Evolutionary conservation across 2,888 invertebrate species (phyloP).

Genomic region (Dasypogon diadema): DNA sequence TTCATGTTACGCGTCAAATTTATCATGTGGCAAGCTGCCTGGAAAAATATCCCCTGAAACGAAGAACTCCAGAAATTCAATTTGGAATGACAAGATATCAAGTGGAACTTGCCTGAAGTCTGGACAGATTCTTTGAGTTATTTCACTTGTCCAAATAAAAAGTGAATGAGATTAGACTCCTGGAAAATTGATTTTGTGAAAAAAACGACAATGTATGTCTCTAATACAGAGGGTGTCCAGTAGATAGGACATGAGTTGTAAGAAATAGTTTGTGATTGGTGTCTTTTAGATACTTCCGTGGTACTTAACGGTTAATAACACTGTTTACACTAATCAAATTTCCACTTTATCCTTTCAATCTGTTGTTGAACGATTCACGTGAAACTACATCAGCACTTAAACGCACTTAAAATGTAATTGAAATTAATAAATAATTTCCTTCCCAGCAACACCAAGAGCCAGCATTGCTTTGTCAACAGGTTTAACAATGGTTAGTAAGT

Average conservation of each 20-base stretch:
- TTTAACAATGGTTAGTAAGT: conserved; percentile 1
- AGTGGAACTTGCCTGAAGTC: neutral
- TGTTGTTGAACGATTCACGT: too few relatives aligned
- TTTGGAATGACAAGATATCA: conserved; percentile 1
- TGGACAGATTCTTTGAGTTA: neutral
- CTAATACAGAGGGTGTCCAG: too few relatives aligned
- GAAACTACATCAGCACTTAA: too few relatives aligned
- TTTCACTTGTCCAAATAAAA: neutral
- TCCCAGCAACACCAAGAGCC: neutral
- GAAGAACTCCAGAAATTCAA: neutral
- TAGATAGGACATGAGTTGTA: too few relatives aligned
- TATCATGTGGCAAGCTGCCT: neutral
- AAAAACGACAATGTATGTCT: too few relatives aligned
- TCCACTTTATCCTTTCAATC: too few relatives aligned
- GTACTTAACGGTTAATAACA: too few relatives aligned
- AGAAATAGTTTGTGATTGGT: too few relatives aligned
- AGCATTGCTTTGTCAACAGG: conserved; percentile 16
- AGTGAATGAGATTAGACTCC: neutral
- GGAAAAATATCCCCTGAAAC: neutral
- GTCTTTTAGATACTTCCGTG: too few relatives aligned
- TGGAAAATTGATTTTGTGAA: conserved; percentile 15
- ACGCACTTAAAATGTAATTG: too few relatives aligned
- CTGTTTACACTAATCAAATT: too few relatives aligned
- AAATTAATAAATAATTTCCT: too few relatives aligned
- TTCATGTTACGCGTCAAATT: conserved; percentile 14